These are phyloP conservation scores for Stegostoma tigrinum DNA, from an alignment of 2,113 vertebrate genomes.

Conservation along the genomic window DNA sequence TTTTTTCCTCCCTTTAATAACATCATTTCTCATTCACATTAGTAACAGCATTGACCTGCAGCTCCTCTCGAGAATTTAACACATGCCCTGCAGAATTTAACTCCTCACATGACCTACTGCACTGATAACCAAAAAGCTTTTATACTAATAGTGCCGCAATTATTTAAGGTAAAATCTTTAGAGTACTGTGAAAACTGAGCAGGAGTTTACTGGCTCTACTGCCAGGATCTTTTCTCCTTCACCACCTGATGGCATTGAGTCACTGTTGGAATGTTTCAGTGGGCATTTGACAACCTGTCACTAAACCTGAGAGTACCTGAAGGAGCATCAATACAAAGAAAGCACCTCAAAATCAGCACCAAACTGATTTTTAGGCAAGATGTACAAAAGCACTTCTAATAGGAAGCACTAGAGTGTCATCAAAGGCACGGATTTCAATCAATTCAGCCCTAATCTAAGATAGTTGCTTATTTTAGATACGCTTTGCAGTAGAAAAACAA, in stretches of 20 bases:
- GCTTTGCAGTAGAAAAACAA: too few relatives aligned
- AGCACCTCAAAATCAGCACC: not conserved
- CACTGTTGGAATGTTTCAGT: not conserved
- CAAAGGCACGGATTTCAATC: not conserved
- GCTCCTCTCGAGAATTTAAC: not conserved
- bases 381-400: not conserved
- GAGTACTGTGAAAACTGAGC: not conserved
- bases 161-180: not conserved
- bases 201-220: not conserved
- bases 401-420: not conserved
- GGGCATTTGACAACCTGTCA: not conserved
- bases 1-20: not conserved
- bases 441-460: not conserved
- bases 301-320: not conserved
- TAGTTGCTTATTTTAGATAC: not conserved
- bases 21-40: slow-evolving; percentile 27
- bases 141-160: not conserved
- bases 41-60: slow-evolving; percentile 29
- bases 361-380: not conserved
- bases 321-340: not conserved
- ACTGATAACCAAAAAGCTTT: not conserved
- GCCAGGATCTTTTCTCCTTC: not conserved
- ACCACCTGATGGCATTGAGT: not conserved
- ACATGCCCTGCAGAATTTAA: not conserved
- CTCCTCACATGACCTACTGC: not conserved